These are phyloP conservation scores for Penelope pileata DNA, from an alignment of 2,113 vertebrate species.

Conservation along the genomic window DNA sequence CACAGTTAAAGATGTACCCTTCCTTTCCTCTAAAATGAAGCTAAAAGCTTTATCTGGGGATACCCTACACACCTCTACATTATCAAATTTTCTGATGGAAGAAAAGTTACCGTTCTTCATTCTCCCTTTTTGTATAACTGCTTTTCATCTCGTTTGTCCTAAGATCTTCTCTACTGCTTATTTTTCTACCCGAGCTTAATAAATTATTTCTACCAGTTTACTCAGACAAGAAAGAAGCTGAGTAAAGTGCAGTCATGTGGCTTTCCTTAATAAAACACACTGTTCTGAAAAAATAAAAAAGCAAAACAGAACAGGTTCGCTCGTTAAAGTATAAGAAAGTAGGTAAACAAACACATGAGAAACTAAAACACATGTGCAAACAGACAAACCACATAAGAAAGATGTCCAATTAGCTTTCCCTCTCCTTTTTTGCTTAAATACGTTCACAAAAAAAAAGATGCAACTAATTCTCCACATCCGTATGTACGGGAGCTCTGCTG, in stretches of 20 bases:
- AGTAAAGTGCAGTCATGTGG: neutral
- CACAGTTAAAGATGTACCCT: neutral
- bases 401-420: neutral
- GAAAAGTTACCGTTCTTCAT: neutral
- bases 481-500: neutral
- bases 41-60: neutral
- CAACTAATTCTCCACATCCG: neutral
- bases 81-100: neutral
- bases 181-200: neutral
- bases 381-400: neutral
- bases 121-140: neutral
- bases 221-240: constrained; percentile 29
- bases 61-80: no score
- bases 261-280: neutral
- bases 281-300: neutral
- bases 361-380: neutral
- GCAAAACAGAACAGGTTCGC: neutral
- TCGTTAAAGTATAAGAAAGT: neutral
- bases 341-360: neutral
- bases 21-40: neutral
- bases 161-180: neutral
- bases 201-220: constrained; percentile 1
- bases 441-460: neutral
- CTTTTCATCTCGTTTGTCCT: neutral
- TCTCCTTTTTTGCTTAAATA: neutral